phyloP scores from a whole-genome alignment of 2,888 invertebrate genomes.

The Anoncus sp. region DNA sequence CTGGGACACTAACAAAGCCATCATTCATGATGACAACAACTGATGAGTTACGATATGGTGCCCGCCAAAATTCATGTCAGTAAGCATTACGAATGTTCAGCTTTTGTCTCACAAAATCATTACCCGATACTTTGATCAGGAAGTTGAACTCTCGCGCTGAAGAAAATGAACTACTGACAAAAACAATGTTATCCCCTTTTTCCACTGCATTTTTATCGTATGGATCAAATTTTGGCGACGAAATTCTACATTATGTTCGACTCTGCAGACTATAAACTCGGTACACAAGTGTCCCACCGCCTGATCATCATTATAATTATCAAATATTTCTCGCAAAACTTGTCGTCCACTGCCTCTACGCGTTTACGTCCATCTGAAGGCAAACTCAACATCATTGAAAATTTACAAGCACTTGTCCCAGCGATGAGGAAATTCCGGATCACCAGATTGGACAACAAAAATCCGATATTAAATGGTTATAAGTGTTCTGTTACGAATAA shows the following conservation, averaged over 20 bases:
- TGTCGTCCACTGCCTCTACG: no score
- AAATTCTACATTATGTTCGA: background rate
- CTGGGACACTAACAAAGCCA: background rate
- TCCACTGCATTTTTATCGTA: background rate
- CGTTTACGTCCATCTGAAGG: no score
- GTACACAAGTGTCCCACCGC: background rate
- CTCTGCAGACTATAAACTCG: background rate
- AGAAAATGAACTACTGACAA: background rate
- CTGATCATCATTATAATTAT: background rate
- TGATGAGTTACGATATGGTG: no score
- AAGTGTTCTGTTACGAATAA: no score
- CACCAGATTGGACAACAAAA: no score
- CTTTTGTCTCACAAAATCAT: background rate
- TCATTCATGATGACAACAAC: no score
- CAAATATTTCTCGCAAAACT: background rate
- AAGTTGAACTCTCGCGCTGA: background rate
- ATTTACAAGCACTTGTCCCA: no score
- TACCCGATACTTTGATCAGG: no score
- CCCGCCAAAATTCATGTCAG: no score
- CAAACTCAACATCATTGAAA: no score
- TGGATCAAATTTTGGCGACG: background rate
- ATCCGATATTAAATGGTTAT: no score
- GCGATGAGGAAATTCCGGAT: no score
- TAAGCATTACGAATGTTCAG: background rate
- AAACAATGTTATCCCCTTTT: background rate